Evolutionary conservation across 64 coral and sea anemone genomes (phyloP), one percentile per base, ranked within the genome.

Genomic region (Montipora sp.): DNA sequence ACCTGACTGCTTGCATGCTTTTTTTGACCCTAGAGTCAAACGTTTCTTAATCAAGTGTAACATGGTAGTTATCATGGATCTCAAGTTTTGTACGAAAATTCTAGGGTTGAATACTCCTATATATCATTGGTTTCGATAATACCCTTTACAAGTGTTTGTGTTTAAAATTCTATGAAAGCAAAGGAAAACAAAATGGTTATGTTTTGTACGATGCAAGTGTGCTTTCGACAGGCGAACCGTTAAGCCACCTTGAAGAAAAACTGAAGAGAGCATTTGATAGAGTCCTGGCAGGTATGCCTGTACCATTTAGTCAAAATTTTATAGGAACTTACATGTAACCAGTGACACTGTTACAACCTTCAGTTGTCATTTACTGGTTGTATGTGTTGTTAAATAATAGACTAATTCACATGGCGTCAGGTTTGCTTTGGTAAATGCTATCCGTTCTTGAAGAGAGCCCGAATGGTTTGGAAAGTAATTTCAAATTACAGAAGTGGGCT

Each of bases 361-460:
- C 36, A 36, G 18, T 50, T 47, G n/a, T 71, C 82, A 46, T 66
- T 83, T 46, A 24, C 24, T 47, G 59, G 58, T 83, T 48, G 82
- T 50, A 24, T 85, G 82, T 71, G 61, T 71, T 71, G 65, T 72
- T 85, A 49, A 48, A 71, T 50, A 71, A 45, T 50, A 11, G 11
- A 21, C 8, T 48, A 85, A 3, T 67, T 51, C 50, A 72, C 46
- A 49, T 22, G 44, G 53, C 11, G 36, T 36, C 36, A 2, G 53
- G 65, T 72, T 85, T 70, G 65, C 46, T 72, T 85, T 71, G 9
- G 78, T 59, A 80, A 58, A 2, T 23, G 8, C 11, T 24, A 80
- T 57, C 78, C 7, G 23, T 48, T 19, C 47, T n/a, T 10, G 23
- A 24, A 66, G 36, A 14, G 3, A 48, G 36, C 36, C 36, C 59